A percentile compares a stretch with the other conserved stretches of the same genome.
phyloP scores from a whole-genome alignment of 2,113 vertebrate species.

The Egretta garzetta region DNA sequence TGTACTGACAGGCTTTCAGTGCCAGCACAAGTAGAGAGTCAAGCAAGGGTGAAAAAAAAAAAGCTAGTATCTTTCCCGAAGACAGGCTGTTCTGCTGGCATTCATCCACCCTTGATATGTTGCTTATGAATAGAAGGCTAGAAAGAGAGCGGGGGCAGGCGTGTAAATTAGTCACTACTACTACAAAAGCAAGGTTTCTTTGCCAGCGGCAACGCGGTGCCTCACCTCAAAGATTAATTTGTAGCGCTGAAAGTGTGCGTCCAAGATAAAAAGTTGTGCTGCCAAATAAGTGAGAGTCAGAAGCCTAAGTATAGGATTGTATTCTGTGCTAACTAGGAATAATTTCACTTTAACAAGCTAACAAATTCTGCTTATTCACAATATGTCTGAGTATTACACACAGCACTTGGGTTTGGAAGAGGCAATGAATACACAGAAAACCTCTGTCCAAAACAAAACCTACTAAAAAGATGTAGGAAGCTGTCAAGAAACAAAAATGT shows the following conservation, averaged over 20 bases:
- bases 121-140: slow-evolving; percentile 57
- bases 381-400: not conserved
- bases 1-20: slow-evolving; percentile 31
- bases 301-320: not conserved
- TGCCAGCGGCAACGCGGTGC: not conserved
- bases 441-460: not conserved
- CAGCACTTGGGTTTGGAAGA: not conserved
- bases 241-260: not conserved
- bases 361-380: not conserved
- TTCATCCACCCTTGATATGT: slow-evolving; percentile 14
- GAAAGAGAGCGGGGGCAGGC: slow-evolving; percentile 24
- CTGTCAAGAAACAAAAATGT: not conserved
- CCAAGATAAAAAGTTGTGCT: not conserved
- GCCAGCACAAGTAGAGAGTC: slow-evolving; percentile 49
- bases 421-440: not conserved
- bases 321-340: not conserved
- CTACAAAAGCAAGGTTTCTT: slow-evolving; percentile 50
- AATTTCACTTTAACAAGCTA: not conserved
- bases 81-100: slow-evolving; percentile 59
- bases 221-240: not conserved
- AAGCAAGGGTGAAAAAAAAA: slow-evolving; percentile 41
- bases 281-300: not conserved
- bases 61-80: slow-evolving; percentile 33
- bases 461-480: not conserved
- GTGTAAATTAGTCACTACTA: slow-evolving; percentile 52